phyloP scores from a whole-genome alignment of 1,140 invertebrate genomes.

The Ceratosolen fusciceps region DNA sequence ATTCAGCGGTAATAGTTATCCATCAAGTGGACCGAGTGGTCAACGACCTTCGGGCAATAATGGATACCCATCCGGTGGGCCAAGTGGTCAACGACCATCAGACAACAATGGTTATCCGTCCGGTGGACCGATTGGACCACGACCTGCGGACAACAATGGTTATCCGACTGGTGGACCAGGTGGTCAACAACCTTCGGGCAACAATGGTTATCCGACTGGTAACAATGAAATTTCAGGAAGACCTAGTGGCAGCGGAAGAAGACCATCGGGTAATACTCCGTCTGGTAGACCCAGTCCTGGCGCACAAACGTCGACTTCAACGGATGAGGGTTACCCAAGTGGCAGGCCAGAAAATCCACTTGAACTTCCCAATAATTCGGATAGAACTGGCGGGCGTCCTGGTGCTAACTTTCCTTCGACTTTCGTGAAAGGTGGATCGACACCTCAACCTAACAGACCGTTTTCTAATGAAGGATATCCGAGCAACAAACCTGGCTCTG shows the following conservation, averaged over 20 bases:
- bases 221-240: not conserved
- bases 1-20: conserved; percentile 44
- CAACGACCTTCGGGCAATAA: too few relatives aligned
- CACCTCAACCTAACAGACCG: conserved; percentile 52
- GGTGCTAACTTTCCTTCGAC: conserved; percentile 13
- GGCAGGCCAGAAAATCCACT: conserved; percentile 45
- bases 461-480: conserved; percentile 51
- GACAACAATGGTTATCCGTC: too few relatives aligned
- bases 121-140: too few relatives aligned
- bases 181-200: conserved; percentile 18
- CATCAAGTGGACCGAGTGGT: conserved; percentile 25
- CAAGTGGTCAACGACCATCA: too few relatives aligned
- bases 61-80: conserved; percentile 21
- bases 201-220: conserved; percentile 26
- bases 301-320: conserved; percentile 16
- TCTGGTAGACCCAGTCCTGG: conserved; percentile 7
- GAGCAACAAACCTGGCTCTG: conserved; percentile 34
- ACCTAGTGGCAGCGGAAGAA: conserved; percentile 13
- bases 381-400: conserved; percentile 17
- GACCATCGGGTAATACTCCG: conserved; percentile 12
- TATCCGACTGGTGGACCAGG: too few relatives aligned
- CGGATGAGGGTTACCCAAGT: conserved; percentile 57
- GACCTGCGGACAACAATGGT: not conserved
- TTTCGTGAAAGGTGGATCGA: conserved; percentile 39
- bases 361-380: conserved; percentile 24